A percentile compares a stretch with the other conserved stretches of the same genome.
These are phyloP conservation scores for Calosoma granatense DNA, from an alignment of 1,140 invertebrate species.

Conservation along the genomic window DNA sequence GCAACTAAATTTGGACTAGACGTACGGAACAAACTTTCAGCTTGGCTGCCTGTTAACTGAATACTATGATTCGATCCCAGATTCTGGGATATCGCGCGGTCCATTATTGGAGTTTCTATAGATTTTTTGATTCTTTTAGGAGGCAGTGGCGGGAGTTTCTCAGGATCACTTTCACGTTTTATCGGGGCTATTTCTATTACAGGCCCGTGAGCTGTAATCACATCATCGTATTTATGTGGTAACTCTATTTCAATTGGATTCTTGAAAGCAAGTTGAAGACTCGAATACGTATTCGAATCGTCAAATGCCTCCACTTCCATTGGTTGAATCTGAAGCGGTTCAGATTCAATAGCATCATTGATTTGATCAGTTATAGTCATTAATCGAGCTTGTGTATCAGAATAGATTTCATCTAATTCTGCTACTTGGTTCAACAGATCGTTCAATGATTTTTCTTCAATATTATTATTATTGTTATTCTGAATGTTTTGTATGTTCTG, in stretches of 20 bases:
- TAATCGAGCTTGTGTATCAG: slow-evolving; percentile 45
- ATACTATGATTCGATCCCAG: slow-evolving; percentile 11
- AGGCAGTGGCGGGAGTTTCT: slow-evolving; percentile 61
- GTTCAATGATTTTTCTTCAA: slow-evolving; percentile 49
- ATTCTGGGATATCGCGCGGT: slow-evolving; percentile 13
- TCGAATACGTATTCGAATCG: slow-evolving; percentile 68
- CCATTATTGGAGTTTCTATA: slow-evolving; percentile 23
- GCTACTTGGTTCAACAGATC: slow-evolving; percentile 60
- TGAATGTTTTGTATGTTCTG: neutral
- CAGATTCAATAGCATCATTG: slow-evolving; percentile 13
- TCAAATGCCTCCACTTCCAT: slow-evolving; percentile 51
- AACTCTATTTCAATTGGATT: slow-evolving; percentile 54
- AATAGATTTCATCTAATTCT: slow-evolving; percentile 66
- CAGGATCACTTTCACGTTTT: slow-evolving; percentile 45
- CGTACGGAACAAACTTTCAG: slow-evolving; percentile 13
- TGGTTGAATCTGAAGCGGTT: slow-evolving; percentile 21
- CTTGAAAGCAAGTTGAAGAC: slow-evolving; percentile 75
- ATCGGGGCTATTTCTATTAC: slow-evolving; percentile 35
- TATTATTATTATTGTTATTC: slow-evolving; percentile 21
- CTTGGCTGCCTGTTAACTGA: slow-evolving; percentile 17
- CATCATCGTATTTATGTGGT: neutral
- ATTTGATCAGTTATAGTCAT: slow-evolving; percentile 20
- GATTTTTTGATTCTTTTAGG: slow-evolving; percentile 66
- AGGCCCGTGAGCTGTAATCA: slow-evolving; percentile 22
- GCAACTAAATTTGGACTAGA: slow-evolving; percentile 15